Conservation (phyloP, 2,113 vertebrate species). For the Lycocorax pyrrhopterus region DNA sequence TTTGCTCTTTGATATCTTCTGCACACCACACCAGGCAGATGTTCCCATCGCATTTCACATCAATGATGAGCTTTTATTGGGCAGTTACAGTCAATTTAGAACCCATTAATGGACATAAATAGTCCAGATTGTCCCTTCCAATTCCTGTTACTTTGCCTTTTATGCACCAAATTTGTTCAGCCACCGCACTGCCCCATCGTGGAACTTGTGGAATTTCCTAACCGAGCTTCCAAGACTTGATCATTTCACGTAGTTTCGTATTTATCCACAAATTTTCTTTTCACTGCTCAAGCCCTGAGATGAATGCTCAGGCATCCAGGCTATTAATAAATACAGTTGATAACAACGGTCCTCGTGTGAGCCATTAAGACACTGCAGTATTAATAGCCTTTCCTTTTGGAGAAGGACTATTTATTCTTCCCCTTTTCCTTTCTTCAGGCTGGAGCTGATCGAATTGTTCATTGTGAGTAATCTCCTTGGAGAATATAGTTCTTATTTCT, state of each 20-base stretch:
- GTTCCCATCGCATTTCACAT: not conserved
- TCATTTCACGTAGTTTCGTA: not conserved
- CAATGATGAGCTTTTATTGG: not conserved
- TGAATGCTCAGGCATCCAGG: not conserved
- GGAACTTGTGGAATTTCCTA: conserved; percentile 1
- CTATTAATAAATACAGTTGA: conserved; percentile 54
- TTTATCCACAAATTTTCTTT: conserved; percentile 23
- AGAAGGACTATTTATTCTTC: conserved; percentile 42
- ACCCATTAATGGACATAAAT: conserved; percentile 16
- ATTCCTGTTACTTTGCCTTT: conserved; percentile 38
- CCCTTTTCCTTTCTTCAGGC: conserved; percentile 20
- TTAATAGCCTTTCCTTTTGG: conserved; percentile 56
- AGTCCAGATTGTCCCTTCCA: conserved; percentile 22
- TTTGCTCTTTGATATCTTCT: not conserved
- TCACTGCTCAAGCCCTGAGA: not conserved
- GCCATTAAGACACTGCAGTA: conserved; percentile 28
- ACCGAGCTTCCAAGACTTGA: not conserved
- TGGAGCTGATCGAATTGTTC: conserved; percentile 8
- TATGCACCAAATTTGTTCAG: not conserved
- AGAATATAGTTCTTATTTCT: conserved; percentile 25
- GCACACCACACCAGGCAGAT: not conserved
- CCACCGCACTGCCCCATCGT: not conserved
- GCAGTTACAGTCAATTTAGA: conserved; percentile 31
- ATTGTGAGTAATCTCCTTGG: conserved; percentile 45
- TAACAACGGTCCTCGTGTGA: conserved; percentile 39